These are phyloP conservation scores for Bergia sp. DNA, from an alignment of 92 coral and sea anemone genomes.

Conservation along the genomic window DNA sequence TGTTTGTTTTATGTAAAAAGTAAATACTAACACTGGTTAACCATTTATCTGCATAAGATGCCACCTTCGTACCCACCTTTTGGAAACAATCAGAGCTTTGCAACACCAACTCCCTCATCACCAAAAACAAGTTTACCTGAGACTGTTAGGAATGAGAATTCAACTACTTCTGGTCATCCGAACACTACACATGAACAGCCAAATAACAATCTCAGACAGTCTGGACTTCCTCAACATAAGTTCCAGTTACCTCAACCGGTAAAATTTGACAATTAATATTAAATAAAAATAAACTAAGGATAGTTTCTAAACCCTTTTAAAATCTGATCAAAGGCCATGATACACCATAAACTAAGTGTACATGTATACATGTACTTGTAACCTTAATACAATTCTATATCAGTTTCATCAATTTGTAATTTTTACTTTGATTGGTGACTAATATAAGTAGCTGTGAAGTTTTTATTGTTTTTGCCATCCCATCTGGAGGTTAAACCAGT, in stretches of 20 bases:
- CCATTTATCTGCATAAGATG: conserved; percentile 38
- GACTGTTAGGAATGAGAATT: conserved; percentile 43
- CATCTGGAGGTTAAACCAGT: no score
- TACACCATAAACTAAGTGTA: neutral
- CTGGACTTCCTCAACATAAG: conserved; percentile 40
- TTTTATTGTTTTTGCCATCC: no score
- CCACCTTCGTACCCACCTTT: conserved; percentile 26
- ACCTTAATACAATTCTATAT: neutral
- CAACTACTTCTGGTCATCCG: conserved; percentile 22
- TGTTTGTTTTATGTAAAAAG: neutral
- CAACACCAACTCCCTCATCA: conserved; percentile 39
- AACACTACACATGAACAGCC: conserved; percentile 15
- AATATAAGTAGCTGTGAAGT: no score
- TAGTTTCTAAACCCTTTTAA: neutral
- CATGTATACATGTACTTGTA: neutral
- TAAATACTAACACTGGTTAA: conserved; percentile 3
- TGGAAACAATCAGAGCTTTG: conserved; percentile 49
- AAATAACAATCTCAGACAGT: conserved; percentile 28
- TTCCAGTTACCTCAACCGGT: conserved; percentile 49
- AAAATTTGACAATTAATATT: neutral
- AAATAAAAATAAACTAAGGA: neutral
- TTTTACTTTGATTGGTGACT: no score
- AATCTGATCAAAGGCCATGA: neutral
- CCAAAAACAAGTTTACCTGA: conserved; percentile 35
- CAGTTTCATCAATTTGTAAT: no score